Evolutionary conservation across 1,140 invertebrate genomes (phyloP), one percentile per base, ranked within the genome.

Genomic region (Drosophila melanica): DNA sequence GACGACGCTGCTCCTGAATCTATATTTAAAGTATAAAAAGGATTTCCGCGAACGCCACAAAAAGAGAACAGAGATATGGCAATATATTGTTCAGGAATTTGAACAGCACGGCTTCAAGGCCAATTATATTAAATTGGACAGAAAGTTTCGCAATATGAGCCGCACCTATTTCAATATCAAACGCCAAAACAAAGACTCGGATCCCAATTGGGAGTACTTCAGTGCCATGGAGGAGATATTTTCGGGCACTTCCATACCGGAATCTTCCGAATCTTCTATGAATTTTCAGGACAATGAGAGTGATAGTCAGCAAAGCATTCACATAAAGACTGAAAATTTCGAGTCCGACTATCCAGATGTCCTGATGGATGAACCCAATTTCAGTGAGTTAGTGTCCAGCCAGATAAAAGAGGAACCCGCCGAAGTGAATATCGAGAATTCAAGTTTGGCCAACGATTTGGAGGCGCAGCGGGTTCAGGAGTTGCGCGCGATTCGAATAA

Each of bases 141-240:
- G 68, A 7, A 70, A 70, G 8, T 50, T 70, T 50, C 59, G 68
- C 3, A 70, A 70, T 9, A 64, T 70, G 60, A 64, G 47, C 23
- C 68, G 68, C n/a, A 70, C 68, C 9, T 70, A 63, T 27, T 54
- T 45, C 23, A 54, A 57, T 53, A 70, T 64, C 12, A 70, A 70
- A 9, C 41, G 51, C 0, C 35, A 35, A 5, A 64, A 55, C 3
- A 27, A 12, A 0, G 12, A 35, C 12, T 9, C 6, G 0, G 14
- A 14, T 6, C 27, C 50, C 0, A 70, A 50, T n/a, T 70, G 68
- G 68, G 50, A 55, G 9, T 70, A 48, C 16, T 65, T 18, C 39
- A 8, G 35, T 11, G 6, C 27, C 0, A 69, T 69, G 67, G 48
- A 69, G 1, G 41, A 63, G 16, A 69, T 69, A 62, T 54, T 54